Conservation (phyloP, 2,797 vertebrate species). For the Heliangelus exortis region DNA sequence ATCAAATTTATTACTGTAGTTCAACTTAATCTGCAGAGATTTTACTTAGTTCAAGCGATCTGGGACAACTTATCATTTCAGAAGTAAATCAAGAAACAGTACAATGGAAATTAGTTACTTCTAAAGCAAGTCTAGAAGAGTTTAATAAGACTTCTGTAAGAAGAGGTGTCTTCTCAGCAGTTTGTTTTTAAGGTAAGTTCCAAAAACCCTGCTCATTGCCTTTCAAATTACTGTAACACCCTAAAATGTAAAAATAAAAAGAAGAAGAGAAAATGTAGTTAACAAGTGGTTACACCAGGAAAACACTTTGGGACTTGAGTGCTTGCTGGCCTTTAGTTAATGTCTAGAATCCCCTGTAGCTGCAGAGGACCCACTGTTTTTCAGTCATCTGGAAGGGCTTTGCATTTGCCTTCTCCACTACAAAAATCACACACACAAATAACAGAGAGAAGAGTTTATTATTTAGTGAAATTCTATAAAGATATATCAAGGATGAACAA, state of each 20-base stretch:
- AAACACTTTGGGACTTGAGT: slow-evolving; percentile 92
- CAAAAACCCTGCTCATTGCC: slow-evolving; percentile 82
- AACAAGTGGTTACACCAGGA: slow-evolving; percentile 92
- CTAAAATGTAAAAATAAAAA: slow-evolving; percentile 89
- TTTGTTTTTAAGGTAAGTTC: slow-evolving; percentile 77
- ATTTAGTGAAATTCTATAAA: slow-evolving; percentile 85
- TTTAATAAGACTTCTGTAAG: slow-evolving; percentile 79
- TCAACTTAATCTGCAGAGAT: slow-evolving; percentile 58
- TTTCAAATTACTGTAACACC: slow-evolving; percentile 85
- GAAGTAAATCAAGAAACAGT: slow-evolving; percentile 75
- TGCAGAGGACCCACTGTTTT: slow-evolving; percentile 95
- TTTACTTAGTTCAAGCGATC: slow-evolving; percentile 58
- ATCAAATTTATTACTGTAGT: slow-evolving; percentile 4
- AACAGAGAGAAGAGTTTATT: slow-evolving; percentile 99
- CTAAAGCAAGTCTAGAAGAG: slow-evolving; percentile 81
- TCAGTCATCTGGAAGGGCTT: slow-evolving; percentile 99
- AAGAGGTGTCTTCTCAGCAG: slow-evolving; percentile 81
- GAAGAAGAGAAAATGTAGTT: slow-evolving; percentile 85
- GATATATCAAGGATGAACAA: slow-evolving; percentile 83
- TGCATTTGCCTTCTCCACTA: slow-evolving; percentile 99
- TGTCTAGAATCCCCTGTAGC: slow-evolving; percentile 98
- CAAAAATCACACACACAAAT: slow-evolving; percentile 99
- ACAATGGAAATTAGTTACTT: slow-evolving; percentile 76
- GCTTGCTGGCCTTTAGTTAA: slow-evolving; percentile 94
- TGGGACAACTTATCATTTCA: slow-evolving; percentile 59